phyloP scores from a whole-genome alignment of 2,797 vertebrate genomes.

The Alcedo quadribrachys region DNA sequence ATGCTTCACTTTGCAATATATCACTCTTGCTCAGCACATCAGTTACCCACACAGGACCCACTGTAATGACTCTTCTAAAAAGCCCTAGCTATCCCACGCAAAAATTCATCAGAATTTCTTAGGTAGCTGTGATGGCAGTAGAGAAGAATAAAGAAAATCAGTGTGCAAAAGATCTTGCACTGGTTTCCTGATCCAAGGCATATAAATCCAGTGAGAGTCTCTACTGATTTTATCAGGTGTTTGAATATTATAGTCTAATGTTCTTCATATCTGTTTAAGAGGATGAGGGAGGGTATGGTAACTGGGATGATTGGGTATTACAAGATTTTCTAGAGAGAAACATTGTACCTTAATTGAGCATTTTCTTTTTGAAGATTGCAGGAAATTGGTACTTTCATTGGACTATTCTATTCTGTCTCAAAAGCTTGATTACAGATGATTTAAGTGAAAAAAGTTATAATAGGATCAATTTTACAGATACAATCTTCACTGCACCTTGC shows the following conservation, averaged over 20 bases:
- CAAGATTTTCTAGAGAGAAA: background rate
- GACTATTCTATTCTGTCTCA: background rate
- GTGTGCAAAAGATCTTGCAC: background rate
- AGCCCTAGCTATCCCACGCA: background rate
- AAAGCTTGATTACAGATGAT: background rate
- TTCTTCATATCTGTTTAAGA: background rate
- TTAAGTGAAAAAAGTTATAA: background rate
- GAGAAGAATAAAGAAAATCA: background rate
- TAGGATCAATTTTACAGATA: background rate
- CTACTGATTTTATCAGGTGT: background rate
- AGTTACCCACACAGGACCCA: background rate
- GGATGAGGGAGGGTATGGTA: background rate
- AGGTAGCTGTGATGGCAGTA: conserved; percentile 29
- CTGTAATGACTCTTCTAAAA: background rate
- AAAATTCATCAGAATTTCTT: conserved; percentile 45
- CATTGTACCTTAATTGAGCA: background rate
- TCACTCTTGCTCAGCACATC: background rate
- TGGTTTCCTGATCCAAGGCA: background rate
- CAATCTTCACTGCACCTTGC: background rate
- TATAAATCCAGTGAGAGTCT: background rate
- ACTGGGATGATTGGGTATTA: background rate
- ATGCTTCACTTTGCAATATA: background rate
- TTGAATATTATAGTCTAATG: background rate
- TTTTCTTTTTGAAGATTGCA: background rate
- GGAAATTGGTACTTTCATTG: background rate